Base-by-base conservation (phyloP, 2,888 invertebrate species). In the Chirona hameri region DNA sequence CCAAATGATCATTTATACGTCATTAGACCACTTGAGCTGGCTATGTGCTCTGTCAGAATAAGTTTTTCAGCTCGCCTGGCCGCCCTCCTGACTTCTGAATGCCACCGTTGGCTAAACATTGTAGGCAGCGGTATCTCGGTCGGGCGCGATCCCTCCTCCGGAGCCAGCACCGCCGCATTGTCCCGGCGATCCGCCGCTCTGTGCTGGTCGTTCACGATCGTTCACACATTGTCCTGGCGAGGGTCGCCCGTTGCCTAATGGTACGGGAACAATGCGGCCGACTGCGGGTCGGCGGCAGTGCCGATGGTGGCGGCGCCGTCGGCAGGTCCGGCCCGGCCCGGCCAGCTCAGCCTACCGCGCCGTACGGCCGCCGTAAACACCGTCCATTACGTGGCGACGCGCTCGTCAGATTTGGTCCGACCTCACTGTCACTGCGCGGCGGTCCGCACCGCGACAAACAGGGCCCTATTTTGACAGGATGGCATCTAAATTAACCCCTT, bases 401-500 rank as follows among this genome's bases (percentile, higher is more conserved):
- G 39, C 31, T 39, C 39, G 4, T 76, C 21, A 24, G 76, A 46
- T 46, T 76, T 76, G 46, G 46, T 76, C 39, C 39, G 39, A 18
- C 76, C 39, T 24, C 76, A 12, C 76, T 24, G 76, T 5, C 21
- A 24, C 76, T 24, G 76, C 21, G 76, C 31, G 31, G 18, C 48
- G n/a, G n/a, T 21, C 39, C 24, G 21, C 76, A 39, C 12, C 72
- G 76, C 76, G 76, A 76, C 76, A 76, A 76, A 76, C 76, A 76
- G 39, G 24, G n/a, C 12, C 72, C 39, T 76, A 76, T 76, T 76
- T 76, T 76, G 76, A 76, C 76, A 76, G 76, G 7, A 39, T 46
- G 76, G 76, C 76, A 76, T 76, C 76, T 46, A 76, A 76, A 46
- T 76, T 39, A 24, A 46, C 76, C 46, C 39, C 76, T 46, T 76